Evolutionary conservation across 2,113 vertebrate species (phyloP), one percentile per base, ranked within the genome.

Genomic region (Eira barbara): DNA sequence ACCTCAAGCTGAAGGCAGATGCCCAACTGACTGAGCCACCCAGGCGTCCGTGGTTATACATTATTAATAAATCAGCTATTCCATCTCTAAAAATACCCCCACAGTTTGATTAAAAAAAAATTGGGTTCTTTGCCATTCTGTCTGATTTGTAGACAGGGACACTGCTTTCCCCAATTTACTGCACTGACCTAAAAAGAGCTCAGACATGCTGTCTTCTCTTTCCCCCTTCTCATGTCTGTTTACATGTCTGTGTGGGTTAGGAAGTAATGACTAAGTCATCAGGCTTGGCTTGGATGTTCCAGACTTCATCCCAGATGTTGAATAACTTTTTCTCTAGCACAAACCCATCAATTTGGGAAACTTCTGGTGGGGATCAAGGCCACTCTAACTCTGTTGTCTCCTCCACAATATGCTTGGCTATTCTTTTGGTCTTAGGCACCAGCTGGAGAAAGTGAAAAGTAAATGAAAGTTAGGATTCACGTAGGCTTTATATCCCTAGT

Each of bases 251-350:
- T 98, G 99, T 99, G 34, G 99, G 99, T 94, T 99, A 99, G 61
- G 99, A 99, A 78, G 99, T 97, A 34, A 99, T 99, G 80, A 99
- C 98, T 57, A 99, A 87, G 95, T 99, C 99, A 1, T 99, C 98
- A 10, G 99, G 98, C 84, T 99, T 98, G 0, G 99, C 99, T 88
- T 95, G 13, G 93, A 99, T 99, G 89, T 93, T 97, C 97, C 97
- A 98, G 71, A 99, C 42, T 17, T 76, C 67, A 73, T 99, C 98
- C 98, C 98, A 99, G 96, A 98, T 98, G 1, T 98, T 21, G 7
- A 98, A 98, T 1, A 99, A 98, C 57, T 83, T 39, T 81, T 45
- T 95, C 98, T 98, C 98, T 57, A 99, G 98, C 34, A 99, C 98
- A 55, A 99, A 29, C 1, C 99, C 98, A 47, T 97, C 94, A 2